Evolutionary conservation across 2,888 invertebrate genomes (phyloP).

Genomic region (Chrysomela aeneicollis): DNA sequence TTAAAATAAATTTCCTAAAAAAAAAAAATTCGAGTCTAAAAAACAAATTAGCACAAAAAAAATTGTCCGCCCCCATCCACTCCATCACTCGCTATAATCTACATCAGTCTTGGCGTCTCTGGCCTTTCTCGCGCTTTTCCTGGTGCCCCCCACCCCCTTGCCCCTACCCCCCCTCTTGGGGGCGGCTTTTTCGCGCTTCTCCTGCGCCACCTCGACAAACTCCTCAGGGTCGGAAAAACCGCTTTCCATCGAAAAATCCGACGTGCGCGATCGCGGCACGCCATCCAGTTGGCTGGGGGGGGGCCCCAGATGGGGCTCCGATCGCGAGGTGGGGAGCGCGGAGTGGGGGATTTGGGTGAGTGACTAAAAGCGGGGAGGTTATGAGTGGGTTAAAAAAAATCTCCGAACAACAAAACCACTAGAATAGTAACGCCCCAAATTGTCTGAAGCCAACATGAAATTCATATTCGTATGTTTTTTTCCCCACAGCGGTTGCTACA

Average conservation of each 20-base stretch:
- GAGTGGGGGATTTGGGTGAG: constrained; percentile 57
- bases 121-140: constrained; percentile 51
- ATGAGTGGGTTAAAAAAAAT: constrained; percentile 56
- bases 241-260: constrained; percentile 22
- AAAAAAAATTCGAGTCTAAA: not conserved
- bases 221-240: constrained; percentile 48
- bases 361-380: constrained; percentile 50
- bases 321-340: constrained; percentile 47
- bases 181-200: constrained; percentile 40
- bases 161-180: constrained; percentile 38
- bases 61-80: too few species aligned
- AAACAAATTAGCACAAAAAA: not conserved
- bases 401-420: too few species aligned
- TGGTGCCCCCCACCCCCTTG: constrained; percentile 42
- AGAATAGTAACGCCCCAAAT: too few species aligned
- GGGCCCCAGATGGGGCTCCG: constrained; percentile 41
- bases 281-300: constrained; percentile 32
- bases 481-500: too few species aligned
- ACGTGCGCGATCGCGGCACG: constrained; percentile 40
- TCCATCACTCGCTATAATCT: constrained; percentile 49
- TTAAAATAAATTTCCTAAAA: not conserved
- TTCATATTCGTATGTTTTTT: too few species aligned
- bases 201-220: constrained; percentile 26
- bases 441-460: too few species aligned
- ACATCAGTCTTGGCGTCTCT: constrained; percentile 46